These are phyloP conservation scores for Drosophila fuyamai DNA, from an alignment of 1,140 invertebrate genomes.

Conservation along the genomic window DNA sequence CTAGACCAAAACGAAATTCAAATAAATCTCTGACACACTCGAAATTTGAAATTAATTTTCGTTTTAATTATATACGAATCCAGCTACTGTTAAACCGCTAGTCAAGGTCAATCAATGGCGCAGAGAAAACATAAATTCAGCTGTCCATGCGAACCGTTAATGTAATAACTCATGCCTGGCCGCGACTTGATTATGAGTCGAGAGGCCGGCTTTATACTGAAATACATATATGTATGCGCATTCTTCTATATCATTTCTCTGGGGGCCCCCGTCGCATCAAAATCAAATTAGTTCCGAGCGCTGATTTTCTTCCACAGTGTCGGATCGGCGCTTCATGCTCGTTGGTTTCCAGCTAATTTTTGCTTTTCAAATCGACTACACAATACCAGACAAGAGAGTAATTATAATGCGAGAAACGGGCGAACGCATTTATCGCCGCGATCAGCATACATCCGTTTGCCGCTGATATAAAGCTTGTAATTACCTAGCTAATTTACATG, in stretches of 20 bases:
- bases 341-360: constrained; percentile 78
- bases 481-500: constrained; percentile 76
- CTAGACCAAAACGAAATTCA: constrained; percentile 35
- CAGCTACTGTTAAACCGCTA: constrained; percentile 57
- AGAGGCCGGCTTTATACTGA: constrained; percentile 40
- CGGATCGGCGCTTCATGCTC: constrained; percentile 69
- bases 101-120: constrained; percentile 63
- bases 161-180: constrained; percentile 67
- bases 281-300: constrained; percentile 82
- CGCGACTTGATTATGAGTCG: constrained; percentile 37
- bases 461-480: constrained; percentile 59
- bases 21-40: constrained; percentile 71
- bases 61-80: constrained; percentile 69
- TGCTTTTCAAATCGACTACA: constrained; percentile 51
- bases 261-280: constrained; percentile 62
- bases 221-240: constrained; percentile 22
- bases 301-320: constrained; percentile 70
- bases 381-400: constrained; percentile 60
- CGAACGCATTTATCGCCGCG: constrained; percentile 73
- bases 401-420: constrained; percentile 78
- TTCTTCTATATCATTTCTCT: constrained; percentile 72
- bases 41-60: constrained; percentile 68
- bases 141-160: constrained; percentile 67
- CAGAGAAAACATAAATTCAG: constrained; percentile 47
- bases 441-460: constrained; percentile 74